Base-by-base conservation (phyloP, 2,888 invertebrate species). In the Conistra vaccinii region DNA sequence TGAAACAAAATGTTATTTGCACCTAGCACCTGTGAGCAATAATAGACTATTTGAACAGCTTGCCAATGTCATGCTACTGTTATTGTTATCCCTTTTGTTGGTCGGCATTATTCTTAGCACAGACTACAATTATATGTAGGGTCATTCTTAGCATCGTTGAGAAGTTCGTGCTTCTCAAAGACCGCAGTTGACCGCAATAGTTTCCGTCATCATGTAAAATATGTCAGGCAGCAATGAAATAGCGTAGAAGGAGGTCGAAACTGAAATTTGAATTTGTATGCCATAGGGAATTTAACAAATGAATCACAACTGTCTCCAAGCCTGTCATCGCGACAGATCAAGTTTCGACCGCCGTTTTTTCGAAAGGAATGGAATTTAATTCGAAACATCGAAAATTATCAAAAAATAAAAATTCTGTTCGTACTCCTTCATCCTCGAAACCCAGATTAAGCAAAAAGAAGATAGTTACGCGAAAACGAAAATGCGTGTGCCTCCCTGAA, bases 401-500 rank as follows among this genome's bases (percentile, higher is more conserved):
- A 91, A 96, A 96, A 96, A 95, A 92, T 91, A 96, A 96, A 96
- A 96, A 95, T 95, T 96, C 95, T 91, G 92, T 94, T 93, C 96
- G 96, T 95, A 93, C 92, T 90, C 91, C 94, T 89, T 90, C 94
- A 92, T 91, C 95, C 87, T 92, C 94, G 89, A 95, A 95, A 91
- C 91, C 95, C 87, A 95, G 96, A 88, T 90, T 94, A 87, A 89
- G 91, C 87, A 96, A 95, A 93, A 96, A 93, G 91, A 95, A 95
- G 92, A 94, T 91, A 81, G 92, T 95, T 79, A 92, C 94, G 83
- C 93, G 95, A 85, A 96, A 95, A 92, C 93, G 96, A 89, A 97
- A 97, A 95, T 97, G 97, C 93, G 97, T 97, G 88, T 97, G 97
- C 92, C 94, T 97, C 80, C 97, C 97, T 85, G 96, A 96, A 92